Evolutionary conservation across 2,797 vertebrate species (phyloP).

Genomic region (Triplophysa yarkandensis): DNA sequence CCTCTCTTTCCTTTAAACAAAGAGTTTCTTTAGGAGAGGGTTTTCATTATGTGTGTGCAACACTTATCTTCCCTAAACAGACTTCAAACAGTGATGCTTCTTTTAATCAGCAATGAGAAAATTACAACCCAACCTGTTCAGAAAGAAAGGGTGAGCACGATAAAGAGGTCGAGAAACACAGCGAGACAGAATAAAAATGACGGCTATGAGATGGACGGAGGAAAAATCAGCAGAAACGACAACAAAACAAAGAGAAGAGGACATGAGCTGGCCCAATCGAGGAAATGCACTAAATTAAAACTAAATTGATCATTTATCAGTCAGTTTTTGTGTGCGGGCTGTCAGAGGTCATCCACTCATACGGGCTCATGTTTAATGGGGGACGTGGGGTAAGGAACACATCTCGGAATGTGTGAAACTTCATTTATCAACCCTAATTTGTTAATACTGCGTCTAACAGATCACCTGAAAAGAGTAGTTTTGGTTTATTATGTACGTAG

Average conservation of each 20-base stretch:
- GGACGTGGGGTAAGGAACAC: constrained; percentile 36
- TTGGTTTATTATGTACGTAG: too few species aligned
- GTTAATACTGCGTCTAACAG: too few species aligned
- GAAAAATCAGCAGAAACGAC: constrained; percentile 10
- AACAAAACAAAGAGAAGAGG: constrained; percentile 34
- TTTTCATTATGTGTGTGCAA: constrained; percentile 17
- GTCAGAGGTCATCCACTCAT: constrained; percentile 41
- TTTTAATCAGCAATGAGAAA: constrained; percentile 30
- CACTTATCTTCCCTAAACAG: constrained; percentile 33
- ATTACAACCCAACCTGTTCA: constrained; percentile 25
- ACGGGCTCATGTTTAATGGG: not conserved
- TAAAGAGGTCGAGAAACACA: not conserved
- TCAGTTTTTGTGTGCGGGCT: constrained; percentile 38
- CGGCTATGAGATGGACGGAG: constrained; percentile 5
- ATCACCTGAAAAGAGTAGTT: too few species aligned
- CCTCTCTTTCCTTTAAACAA: constrained; percentile 28
- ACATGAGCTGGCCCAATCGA: constrained; percentile 23
- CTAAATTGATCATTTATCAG: constrained; percentile 37
- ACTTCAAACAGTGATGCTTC: constrained; percentile 39
- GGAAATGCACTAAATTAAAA: constrained; percentile 11
- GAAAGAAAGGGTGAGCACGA: constrained; percentile 1
- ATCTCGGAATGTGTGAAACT: too few species aligned
- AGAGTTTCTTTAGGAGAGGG: constrained; percentile 29
- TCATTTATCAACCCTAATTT: too few species aligned
- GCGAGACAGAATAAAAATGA: constrained; percentile 12